Percentiles rank a stretch among this genome's conserved stretches.
Conservation (phyloP, 35 echinoderm and acorn worm species). For the Ophiothrix spiculata region DNA sequence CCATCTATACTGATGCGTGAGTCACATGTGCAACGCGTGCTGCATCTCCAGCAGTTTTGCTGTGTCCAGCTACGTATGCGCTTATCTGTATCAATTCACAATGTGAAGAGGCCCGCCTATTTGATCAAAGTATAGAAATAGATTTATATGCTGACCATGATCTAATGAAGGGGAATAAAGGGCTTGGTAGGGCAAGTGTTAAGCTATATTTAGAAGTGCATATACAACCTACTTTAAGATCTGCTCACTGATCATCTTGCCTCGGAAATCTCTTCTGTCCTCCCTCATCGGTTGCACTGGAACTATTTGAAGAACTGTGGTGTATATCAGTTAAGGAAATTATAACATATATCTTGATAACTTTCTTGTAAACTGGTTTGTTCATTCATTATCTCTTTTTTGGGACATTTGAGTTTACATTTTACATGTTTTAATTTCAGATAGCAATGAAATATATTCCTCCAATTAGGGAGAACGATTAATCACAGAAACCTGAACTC, state of each 20-base stretch:
- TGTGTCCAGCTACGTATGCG: background rate
- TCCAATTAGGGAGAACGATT: background rate
- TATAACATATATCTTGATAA: background rate
- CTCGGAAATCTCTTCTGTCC: constrained; percentile 70
- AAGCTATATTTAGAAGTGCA: background rate
- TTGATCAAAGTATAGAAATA: no score
- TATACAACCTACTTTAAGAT: constrained; percentile 72
- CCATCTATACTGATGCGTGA: no score
- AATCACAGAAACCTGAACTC: background rate
- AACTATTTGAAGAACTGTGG: constrained; percentile 83
- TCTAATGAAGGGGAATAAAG: background rate
- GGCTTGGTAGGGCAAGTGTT: background rate
- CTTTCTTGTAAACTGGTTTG: background rate
- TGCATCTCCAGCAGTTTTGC: background rate
- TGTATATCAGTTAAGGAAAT: background rate
- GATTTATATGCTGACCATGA: background rate
- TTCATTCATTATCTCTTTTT: background rate
- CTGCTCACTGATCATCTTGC: constrained; percentile 94
- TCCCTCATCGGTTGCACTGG: constrained; percentile 89
- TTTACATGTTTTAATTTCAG: background rate
- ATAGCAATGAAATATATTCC: background rate
- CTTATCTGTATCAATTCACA: no score
- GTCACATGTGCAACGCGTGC: no score
- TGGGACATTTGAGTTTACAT: background rate
- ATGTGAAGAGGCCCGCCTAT: no score